Conservation (phyloP, 2,888 invertebrate genomes). For the Chrysolina oricalcia region DNA sequence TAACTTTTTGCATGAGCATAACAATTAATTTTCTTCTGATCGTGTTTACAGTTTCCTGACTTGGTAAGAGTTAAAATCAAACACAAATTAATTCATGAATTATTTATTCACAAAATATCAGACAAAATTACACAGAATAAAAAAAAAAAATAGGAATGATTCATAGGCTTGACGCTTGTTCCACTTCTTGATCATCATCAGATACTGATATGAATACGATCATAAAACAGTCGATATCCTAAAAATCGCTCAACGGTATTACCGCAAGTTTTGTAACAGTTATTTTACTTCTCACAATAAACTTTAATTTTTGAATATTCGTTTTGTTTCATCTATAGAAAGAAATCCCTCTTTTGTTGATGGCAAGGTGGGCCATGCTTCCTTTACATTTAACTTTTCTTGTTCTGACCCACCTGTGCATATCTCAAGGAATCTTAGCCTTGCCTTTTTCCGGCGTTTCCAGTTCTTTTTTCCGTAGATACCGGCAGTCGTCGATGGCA, state of each 20-base stretch:
- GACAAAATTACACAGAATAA: no score
- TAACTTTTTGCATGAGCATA: no score
- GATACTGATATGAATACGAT: conserved; percentile 1
- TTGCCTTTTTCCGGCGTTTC: conserved; percentile 33
- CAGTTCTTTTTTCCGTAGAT: conserved; percentile 67
- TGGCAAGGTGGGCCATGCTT: conserved; percentile 29
- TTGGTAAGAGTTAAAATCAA: no score
- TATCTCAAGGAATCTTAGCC: conserved; percentile 46
- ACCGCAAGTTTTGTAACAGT: neutral
- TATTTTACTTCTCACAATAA: conserved; percentile 5
- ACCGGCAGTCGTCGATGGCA: conserved; percentile 79
- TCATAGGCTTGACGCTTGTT: no score
- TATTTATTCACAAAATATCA: no score
- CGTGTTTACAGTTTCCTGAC: no score
- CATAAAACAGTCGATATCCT: neutral
- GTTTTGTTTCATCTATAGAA: conserved; percentile 56
- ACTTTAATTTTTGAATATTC: conserved; percentile 12
- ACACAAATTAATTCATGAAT: no score
- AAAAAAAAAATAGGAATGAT: no score
- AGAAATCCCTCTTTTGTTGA: conserved; percentile 48
- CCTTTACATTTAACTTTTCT: conserved; percentile 37
- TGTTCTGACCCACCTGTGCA: conserved; percentile 34
- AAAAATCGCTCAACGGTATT: neutral
- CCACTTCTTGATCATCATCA: no score
- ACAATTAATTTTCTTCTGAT: no score